phyloP scores from a whole-genome alignment of 2,888 invertebrate species.

The Pyrrhia umbra region DNA sequence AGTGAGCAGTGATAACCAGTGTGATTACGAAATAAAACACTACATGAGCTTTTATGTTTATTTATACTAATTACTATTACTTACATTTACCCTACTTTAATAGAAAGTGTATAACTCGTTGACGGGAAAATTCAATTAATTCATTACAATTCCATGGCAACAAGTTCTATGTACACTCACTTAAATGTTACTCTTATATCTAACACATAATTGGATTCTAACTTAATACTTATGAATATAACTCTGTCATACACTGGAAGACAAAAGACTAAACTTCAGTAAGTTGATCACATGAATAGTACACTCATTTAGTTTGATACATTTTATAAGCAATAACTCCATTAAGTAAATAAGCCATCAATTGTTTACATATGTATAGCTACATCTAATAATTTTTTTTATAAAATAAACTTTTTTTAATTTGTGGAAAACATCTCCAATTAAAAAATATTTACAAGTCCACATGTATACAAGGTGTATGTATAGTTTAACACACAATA shows the following conservation, averaged over 20 bases:
- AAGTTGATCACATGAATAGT: constrained; percentile 13
- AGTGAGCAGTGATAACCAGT: constrained; percentile 53
- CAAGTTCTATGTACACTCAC: constrained; percentile 15
- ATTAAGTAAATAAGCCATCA: constrained; percentile 13
- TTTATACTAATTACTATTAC: constrained; percentile 48
- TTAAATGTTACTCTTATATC: constrained; percentile 17
- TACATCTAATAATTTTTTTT: too few species aligned
- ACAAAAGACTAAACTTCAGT: constrained; percentile 64
- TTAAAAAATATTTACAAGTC: constrained; percentile 19
- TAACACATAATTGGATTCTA: constrained; percentile 14
- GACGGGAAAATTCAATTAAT: constrained; percentile 8
- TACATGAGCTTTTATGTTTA: constrained; percentile 54
- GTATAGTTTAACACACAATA: constrained; percentile 19
- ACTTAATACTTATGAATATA: constrained; percentile 24
- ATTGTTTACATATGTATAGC: not conserved
- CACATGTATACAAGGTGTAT: constrained; percentile 8
- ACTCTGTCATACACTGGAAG: constrained; percentile 62
- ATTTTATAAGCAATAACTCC: not conserved
- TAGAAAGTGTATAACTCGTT: constrained; percentile 12
- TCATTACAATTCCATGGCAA: constrained; percentile 48
- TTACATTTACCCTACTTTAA: constrained; percentile 43
- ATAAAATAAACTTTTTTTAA: constrained; percentile 8
- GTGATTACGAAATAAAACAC: constrained; percentile 60
- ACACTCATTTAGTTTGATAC: not conserved
- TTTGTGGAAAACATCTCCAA: constrained; percentile 9